Base-by-base conservation (phyloP, 2,888 invertebrate genomes). In the Magallana nippona region DNA sequence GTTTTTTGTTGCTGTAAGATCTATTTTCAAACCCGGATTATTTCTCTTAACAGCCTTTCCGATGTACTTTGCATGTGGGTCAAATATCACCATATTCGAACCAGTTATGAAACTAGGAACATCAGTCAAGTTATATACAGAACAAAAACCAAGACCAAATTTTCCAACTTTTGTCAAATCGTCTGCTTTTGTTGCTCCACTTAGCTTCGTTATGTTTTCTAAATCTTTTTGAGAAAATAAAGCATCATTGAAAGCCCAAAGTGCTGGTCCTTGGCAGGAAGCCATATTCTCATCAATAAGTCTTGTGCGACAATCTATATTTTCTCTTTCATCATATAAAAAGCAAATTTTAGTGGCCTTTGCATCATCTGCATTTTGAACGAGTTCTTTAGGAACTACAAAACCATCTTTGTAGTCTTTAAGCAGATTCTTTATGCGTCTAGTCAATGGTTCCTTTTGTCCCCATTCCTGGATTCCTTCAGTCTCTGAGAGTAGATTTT, bases 61-160 rank as follows among this genome's bases (percentile, higher is more conserved):
- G 5, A 93, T 86, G 85, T 92, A 89, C 13, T 85, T 91, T 32
- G 87, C 87, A 82, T 93, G 92, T 3, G 94, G 94, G 87, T 94
- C 94, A 84, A 94, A 92, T 13, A 94, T 91, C 13, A 93, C 92
- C 77, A 93, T 84, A 79, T 87, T 91, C 81, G 91, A 84, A 8
- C 92, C 86, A 80, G 92, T 93, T n/a, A 94, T 85, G 79, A 93
- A 92, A 78, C 92, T 92, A 11, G 93, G 93, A 8, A 92, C 92
- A 88, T 93, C 93, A 10, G 93, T 93, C 10, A 93, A 63, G 82
- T 93, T 93, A 85, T 93, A 93, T 17, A 93, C 93, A 10, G 92
- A 89, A 84, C 93, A 93, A 88, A 93, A 93, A 1, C 93, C 93
- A 10, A 93, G 89, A 19, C 93, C 93, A 89, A 93, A 93, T 78